Base-by-base conservation (phyloP, 2,888 invertebrate species). In the Neelides folsomi region DNA sequence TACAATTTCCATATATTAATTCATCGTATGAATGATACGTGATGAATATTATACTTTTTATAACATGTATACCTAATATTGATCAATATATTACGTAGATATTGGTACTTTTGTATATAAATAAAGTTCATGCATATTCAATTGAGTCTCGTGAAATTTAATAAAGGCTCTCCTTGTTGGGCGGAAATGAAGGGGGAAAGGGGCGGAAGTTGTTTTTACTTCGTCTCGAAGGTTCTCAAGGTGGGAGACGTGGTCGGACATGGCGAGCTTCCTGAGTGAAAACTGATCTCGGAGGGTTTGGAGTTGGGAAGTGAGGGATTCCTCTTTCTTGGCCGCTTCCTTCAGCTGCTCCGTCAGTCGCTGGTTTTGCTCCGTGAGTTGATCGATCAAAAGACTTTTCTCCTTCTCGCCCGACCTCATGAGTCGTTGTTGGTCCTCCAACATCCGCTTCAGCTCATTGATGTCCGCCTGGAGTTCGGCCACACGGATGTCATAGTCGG, bases 401-500 rank as follows among this genome's bases (percentile, higher is more conserved):
- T 90, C 89, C 63, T 77, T 74, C 62, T 80, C 76, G 60, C 69
- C 66, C 53, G 68, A 66, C 16, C 66, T 68, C 45, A 70, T 66
- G 39, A 69, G 65, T 43, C 67, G 66, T 56, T 72, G 71, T 56
- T 73, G 69, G 49, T 75, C 75, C 51, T 79, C 80, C 59, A 92
- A 76, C 70, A 86, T 84, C 54, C 79, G 76, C 57, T 83, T 81
- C 44, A 92, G 77, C 68, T 84, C 82, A 58, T 79, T 77, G 68
- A 93, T 79, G 73, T 94, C 94, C 63, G 84, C 81, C 71, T 93
- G 89, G 42, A 93, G 76, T 70, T 94, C 94, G 65, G 85, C 72
- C 43, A 89, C 78, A 60, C 85, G 78, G 47, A 86, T 81, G 65
- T 94, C 93, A 69, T 86, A 86, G 71, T 94, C 93, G 34, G 86